phyloP scores from a whole-genome alignment of 2,113 vertebrate genomes.

The Dolichallabes microphthalmus region DNA sequence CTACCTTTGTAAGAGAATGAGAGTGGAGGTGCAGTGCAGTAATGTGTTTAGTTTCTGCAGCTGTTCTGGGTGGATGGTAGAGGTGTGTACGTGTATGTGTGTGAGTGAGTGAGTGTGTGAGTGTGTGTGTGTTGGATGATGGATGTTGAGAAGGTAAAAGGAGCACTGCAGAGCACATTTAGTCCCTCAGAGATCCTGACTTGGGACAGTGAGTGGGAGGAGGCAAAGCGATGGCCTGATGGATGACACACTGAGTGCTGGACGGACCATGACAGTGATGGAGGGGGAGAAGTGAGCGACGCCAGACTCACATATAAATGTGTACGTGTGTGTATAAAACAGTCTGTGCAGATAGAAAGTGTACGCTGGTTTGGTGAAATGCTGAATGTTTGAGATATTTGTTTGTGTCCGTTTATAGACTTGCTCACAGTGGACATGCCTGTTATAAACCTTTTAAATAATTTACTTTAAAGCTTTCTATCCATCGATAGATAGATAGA shows the following conservation, averaged over 20 bases:
- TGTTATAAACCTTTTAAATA: not conserved
- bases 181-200: constrained; percentile 23
- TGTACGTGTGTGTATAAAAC: constrained; percentile 16
- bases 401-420: not conserved
- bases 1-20: constrained; percentile 7
- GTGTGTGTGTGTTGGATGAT: constrained; percentile 7
- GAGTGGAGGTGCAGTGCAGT: constrained; percentile 12
- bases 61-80: constrained; percentile 21
- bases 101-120: not conserved
- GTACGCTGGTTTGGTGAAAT: not conserved
- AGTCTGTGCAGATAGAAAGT: not conserved
- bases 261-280: constrained; percentile 36
- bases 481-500: too few relatives aligned
- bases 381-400: not conserved
- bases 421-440: not conserved
- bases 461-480: not conserved
- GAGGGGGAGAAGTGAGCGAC: not conserved
- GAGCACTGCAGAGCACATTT: constrained; percentile 27
- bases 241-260: constrained; percentile 27
- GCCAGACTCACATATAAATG: constrained; percentile 22
- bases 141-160: constrained; percentile 18
- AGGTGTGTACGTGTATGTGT: not conserved
- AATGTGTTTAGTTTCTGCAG: constrained; percentile 27
- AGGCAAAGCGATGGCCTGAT: constrained; percentile 30
- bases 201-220: constrained; percentile 19